Evolutionary conservation across 2,113 vertebrate genomes (phyloP).

Genomic region (Tichodroma muraria): DNA sequence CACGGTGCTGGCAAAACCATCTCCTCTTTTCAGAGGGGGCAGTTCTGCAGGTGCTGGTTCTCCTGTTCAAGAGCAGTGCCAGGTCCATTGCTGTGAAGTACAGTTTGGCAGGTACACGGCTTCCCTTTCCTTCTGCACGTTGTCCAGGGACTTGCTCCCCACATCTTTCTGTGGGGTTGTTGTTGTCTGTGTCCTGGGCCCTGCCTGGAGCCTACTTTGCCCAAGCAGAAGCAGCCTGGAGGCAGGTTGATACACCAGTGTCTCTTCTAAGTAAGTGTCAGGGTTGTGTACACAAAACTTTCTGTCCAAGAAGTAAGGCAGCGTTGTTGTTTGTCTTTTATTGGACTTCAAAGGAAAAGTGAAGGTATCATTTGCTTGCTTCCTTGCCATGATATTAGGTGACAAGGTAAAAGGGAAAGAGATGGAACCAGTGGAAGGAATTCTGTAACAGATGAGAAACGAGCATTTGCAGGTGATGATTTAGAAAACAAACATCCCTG

Average conservation of each 20-base stretch:
- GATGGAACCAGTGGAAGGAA: neutral
- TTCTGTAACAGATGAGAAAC: neutral
- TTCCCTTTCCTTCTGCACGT: neutral
- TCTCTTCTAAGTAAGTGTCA: neutral
- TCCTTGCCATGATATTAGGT: neutral
- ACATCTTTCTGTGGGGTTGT: neutral
- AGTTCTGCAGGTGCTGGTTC: neutral
- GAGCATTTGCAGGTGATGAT: neutral
- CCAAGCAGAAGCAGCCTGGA: neutral
- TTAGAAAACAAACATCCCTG: neutral
- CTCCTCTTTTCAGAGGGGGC: neutral
- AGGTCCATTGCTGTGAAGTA: neutral
- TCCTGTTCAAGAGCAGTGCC: neutral
- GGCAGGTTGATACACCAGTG: neutral
- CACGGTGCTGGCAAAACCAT: neutral
- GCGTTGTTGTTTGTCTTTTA: neutral
- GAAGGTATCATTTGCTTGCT: neutral
- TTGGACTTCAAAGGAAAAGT: neutral
- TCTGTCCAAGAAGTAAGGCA: neutral
- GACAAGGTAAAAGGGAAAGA: neutral
- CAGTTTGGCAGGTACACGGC: neutral
- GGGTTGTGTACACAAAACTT: neutral
- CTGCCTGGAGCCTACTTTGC: neutral
- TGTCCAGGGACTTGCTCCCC: neutral
- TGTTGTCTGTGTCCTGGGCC: neutral